Conservation (phyloP, 2,113 vertebrate species). For the Indicator indicator region DNA sequence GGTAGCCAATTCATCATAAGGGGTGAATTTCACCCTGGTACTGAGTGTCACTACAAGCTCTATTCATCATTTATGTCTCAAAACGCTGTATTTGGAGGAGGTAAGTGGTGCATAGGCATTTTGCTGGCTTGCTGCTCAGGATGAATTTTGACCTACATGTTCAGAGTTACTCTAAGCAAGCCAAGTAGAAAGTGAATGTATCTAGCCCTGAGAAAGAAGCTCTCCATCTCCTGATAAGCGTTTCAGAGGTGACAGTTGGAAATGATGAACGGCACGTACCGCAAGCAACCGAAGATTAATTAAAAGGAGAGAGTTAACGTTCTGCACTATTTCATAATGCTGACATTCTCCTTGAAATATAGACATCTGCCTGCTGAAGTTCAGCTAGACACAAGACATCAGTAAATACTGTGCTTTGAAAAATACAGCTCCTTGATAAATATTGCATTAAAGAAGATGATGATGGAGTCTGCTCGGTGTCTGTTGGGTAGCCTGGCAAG, state of each 20-base stretch:
- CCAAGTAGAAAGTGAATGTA: not conserved
- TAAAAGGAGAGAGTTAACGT: constrained; percentile 10
- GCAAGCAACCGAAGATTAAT: not conserved
- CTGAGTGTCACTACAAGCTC: not conserved
- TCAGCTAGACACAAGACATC: not conserved
- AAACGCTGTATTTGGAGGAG: not conserved
- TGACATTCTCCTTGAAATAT: constrained; percentile 24
- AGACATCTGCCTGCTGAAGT: not conserved
- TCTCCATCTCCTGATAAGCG: not conserved
- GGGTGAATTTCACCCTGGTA: not conserved
- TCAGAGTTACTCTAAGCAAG: not conserved
- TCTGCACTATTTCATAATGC: not conserved
- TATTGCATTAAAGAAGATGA: constrained; percentile 31
- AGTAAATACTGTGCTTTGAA: constrained; percentile 18
- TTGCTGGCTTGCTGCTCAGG: not conserved
- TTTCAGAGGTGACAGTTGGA: not conserved
- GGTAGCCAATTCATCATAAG: not conserved
- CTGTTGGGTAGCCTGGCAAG: not conserved
- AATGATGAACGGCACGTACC: not conserved
- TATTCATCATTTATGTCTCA: constrained; percentile 1
- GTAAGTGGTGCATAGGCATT: not conserved
- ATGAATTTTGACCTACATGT: not conserved
- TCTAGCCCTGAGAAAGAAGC: not conserved
- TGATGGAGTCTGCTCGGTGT: not conserved
- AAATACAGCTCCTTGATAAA: constrained; percentile 15